Conservation (phyloP, 2,888 invertebrate species). For the Craniophora ligustri region DNA sequence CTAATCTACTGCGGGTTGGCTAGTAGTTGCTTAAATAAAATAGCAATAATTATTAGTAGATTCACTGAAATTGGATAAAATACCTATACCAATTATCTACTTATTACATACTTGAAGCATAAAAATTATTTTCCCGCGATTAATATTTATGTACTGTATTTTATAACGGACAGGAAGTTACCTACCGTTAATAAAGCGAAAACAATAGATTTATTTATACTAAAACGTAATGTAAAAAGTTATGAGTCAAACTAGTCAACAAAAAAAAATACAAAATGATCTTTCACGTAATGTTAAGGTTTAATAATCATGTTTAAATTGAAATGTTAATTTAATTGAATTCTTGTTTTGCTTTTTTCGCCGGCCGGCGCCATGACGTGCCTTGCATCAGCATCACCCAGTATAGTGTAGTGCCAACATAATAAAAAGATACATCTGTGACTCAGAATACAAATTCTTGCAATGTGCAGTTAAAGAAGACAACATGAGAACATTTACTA, state of each 20-base stretch:
- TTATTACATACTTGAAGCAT: too few relatives aligned
- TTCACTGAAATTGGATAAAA: too few relatives aligned
- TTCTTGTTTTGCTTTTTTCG: conserved; percentile 35
- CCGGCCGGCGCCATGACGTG: conserved; percentile 52
- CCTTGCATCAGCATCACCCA: conserved; percentile 44
- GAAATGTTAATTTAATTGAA: conserved; percentile 11
- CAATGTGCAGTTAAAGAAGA: not conserved
- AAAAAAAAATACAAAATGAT: not conserved
- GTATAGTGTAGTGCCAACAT: conserved; percentile 62
- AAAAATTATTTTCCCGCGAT: too few relatives aligned
- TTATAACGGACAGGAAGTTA: too few relatives aligned
- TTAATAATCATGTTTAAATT: not conserved
- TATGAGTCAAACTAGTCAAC: not conserved
- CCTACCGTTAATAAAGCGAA: too few relatives aligned
- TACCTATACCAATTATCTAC: too few relatives aligned
- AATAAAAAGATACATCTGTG: conserved; percentile 64
- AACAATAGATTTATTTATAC: too few relatives aligned
- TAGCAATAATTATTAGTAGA: too few relatives aligned
- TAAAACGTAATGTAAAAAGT: too few relatives aligned
- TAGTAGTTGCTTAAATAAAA: too few relatives aligned
- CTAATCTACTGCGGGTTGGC: too few relatives aligned
- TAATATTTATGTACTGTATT: too few relatives aligned
- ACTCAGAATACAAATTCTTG: conserved; percentile 33
- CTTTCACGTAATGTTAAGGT: not conserved
- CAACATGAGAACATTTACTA: not conserved